Percentiles rank a stretch among this genome's conserved stretches.
Conservation (phyloP, 2,113 vertebrate genomes). For the Nycticryphes semicollaris region DNA sequence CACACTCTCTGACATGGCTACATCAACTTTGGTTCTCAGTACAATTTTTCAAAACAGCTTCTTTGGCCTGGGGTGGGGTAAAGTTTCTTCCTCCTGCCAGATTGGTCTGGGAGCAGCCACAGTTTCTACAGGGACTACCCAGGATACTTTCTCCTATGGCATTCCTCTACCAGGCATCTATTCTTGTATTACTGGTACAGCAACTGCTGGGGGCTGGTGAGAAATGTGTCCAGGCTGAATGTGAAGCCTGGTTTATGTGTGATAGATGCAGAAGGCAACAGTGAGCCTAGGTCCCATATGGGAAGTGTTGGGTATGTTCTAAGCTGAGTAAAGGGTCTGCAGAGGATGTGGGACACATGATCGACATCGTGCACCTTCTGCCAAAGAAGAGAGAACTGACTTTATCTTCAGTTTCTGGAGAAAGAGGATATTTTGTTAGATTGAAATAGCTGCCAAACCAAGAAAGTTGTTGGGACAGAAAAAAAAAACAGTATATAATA, state of each 20-base stretch:
- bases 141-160: not conserved
- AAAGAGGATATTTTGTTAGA: not conserved
- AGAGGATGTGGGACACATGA: not conserved
- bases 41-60: not conserved
- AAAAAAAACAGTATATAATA: not conserved
- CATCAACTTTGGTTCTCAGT: not conserved
- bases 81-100: not conserved
- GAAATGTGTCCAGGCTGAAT: not conserved
- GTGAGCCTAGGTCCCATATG: not conserved
- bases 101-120: not conserved
- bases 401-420: not conserved
- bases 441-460: not conserved
- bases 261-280: not conserved
- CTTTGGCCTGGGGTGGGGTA: not conserved
- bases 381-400: not conserved
- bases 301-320: not conserved
- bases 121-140: not conserved
- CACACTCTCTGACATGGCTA: rapidly evolving
- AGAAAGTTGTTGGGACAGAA: not conserved
- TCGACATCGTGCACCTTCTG: not conserved
- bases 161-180: not conserved
- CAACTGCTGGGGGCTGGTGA: not conserved
- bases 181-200: not conserved
- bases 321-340: too few relatives aligned
- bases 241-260: not conserved